These are phyloP conservation scores for Drosophila pegasa DNA, from an alignment of 2,888 invertebrate genomes.

Conservation along the genomic window DNA sequence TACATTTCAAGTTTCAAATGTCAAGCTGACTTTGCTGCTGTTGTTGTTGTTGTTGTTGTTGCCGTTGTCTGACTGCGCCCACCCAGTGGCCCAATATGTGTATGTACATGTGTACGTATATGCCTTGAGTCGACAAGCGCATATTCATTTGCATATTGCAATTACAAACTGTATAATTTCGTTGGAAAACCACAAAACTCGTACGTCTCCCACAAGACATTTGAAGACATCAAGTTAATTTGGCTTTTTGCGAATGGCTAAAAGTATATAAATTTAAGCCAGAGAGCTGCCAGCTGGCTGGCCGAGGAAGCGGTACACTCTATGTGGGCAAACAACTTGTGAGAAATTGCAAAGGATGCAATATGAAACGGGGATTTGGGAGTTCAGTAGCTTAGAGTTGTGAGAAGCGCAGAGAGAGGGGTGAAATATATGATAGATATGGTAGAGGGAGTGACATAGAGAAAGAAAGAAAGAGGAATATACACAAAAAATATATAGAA, in stretches of 20 bases:
- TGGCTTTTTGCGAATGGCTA: slow-evolving; percentile 15
- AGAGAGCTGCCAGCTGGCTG: background rate
- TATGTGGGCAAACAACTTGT: background rate
- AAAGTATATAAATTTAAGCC: slow-evolving; percentile 20
- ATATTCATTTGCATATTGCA: slow-evolving; percentile 73
- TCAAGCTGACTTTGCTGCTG: slow-evolving; percentile 57
- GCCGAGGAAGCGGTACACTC: background rate
- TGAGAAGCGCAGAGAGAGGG: background rate
- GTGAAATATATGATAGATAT: background rate
- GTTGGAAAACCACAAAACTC: slow-evolving; percentile 31
- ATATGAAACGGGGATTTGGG: background rate
- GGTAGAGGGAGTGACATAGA: background rate
- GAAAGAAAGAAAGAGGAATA: background rate
- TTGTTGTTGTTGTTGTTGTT: slow-evolving; percentile 15
- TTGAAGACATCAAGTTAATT: slow-evolving; percentile 33
- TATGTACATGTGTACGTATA: slow-evolving; percentile 9
- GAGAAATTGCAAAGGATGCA: background rate
- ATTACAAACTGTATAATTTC: slow-evolving; percentile 63
- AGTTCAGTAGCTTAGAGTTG: background rate
- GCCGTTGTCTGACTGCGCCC: slow-evolving; percentile 53
- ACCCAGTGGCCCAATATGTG: slow-evolving; percentile 28
- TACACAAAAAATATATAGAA: background rate
- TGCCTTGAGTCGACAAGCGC: slow-evolving; percentile 28
- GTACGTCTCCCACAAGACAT: slow-evolving; percentile 22
- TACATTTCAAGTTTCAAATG: slow-evolving; percentile 83